A percentile compares a stretch with the other conserved stretches of the same genome.
Conservation (phyloP, 2,888 invertebrate species). For the Lissocephala sabroskyi region DNA sequence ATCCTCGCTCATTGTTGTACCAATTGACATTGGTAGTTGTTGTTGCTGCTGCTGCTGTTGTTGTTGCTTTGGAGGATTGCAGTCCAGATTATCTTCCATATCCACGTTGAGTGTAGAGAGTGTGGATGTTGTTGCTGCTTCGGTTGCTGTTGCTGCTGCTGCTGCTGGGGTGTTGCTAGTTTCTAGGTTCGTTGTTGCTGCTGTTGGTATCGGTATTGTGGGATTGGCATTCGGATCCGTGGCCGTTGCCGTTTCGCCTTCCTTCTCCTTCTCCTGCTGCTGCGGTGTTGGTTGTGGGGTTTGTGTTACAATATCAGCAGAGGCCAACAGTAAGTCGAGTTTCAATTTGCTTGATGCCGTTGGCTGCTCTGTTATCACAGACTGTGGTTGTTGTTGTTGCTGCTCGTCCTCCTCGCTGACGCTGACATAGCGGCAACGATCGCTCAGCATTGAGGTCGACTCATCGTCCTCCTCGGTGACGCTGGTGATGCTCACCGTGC, state of each 20-base stretch:
- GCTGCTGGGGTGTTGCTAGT: conserved; percentile 1
- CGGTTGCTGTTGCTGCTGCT: conserved; percentile 14
- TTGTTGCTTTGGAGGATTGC: too few relatives aligned
- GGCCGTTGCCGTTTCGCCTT: background rate
- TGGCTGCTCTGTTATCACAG: conserved; percentile 73
- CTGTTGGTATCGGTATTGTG: conserved; percentile 1
- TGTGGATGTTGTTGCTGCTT: conserved; percentile 9
- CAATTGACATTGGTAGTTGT: conserved; percentile 44
- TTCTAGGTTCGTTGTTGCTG: conserved; percentile 5
- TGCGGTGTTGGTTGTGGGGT: conserved; percentile 35
- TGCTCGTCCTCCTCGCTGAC: conserved; percentile 70
- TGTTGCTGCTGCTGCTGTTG: conserved; percentile 9
- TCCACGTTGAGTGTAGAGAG: conserved; percentile 11
- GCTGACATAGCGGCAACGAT: conserved; percentile 68
- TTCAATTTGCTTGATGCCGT: conserved; percentile 67
- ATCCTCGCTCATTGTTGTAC: conserved; percentile 62
- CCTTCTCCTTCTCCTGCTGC: conserved; percentile 14
- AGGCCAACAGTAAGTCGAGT: conserved; percentile 65
- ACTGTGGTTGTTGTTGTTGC: conserved; percentile 58
- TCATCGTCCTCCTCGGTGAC: conserved; percentile 69
- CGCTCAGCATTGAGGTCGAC: conserved; percentile 58
- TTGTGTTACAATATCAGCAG: conserved; percentile 57
- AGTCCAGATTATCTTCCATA: too few relatives aligned
- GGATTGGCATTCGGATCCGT: background rate
- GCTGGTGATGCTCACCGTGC: conserved; percentile 67